Percentiles rank a stretch among this genome's conserved stretches.
phyloP scores from a whole-genome alignment of 2,113 vertebrate genomes.

The Origma solitaria region DNA sequence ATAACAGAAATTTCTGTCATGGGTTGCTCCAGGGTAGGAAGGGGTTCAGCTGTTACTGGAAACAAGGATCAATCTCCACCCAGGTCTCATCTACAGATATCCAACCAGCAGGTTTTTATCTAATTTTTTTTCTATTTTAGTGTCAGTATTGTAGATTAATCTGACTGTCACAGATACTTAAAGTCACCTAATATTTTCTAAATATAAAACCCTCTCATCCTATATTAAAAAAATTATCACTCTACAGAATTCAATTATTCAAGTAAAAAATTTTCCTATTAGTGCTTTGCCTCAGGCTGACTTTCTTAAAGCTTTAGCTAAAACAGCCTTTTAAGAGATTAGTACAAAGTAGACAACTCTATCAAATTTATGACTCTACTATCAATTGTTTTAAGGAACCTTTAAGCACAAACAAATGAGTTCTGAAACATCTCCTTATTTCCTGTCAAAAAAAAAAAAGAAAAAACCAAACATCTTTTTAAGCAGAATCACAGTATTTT shows the following conservation, averaged over 20 bases:
- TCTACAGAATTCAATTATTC: background rate
- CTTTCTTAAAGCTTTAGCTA: background rate
- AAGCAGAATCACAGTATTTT: background rate
- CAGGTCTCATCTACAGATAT: background rate
- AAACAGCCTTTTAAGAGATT: conserved; percentile 10
- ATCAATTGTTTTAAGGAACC: background rate
- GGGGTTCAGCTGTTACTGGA: background rate
- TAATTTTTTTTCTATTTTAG: background rate
- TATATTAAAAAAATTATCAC: background rate
- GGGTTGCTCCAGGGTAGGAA: background rate
- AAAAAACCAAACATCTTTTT: background rate
- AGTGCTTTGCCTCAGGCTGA: background rate
- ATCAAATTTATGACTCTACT: background rate
- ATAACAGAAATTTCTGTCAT: background rate
- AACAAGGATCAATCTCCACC: background rate
- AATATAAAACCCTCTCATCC: background rate
- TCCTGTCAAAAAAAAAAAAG: background rate
- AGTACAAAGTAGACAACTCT: background rate
- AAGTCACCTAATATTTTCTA: background rate
- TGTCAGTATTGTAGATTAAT: background rate
- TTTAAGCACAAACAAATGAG: background rate
- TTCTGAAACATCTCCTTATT: background rate
- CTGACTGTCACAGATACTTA: background rate
- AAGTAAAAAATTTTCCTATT: background rate
- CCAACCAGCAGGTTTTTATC: background rate